Evolutionary conservation across 1,140 invertebrate genomes (phyloP), one percentile per base, ranked within the genome.

Genomic region (Drosophila asahinai): DNA sequence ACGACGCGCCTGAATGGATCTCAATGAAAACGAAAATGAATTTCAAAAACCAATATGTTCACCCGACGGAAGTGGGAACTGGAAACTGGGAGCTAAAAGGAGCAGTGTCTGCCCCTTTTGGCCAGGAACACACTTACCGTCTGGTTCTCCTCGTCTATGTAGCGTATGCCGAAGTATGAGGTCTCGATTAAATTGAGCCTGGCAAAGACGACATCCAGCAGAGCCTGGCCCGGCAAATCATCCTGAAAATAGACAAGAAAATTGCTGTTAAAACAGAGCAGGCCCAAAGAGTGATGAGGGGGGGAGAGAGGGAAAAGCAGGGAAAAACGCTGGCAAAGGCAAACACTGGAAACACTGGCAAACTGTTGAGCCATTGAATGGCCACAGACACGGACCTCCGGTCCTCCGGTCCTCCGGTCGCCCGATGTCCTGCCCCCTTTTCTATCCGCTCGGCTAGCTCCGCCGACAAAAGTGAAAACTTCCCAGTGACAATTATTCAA

Each of bases 171-270:
- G 93, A 99, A 99, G 93, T 98, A 98, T 64, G 97, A 96, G 25
- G 97, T 98, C 94, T 99, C 98, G 77, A 98, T 93, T 45, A 99
- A 95, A 94, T 98, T 98, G 65, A 99, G 94, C 93, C 98, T 97
- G 77, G 96, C 95, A 93, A 97, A 98, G 38, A 98, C 97, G 72
- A 97, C 95, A 92, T 98, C 97, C 87, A 98, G 92, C 52, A 99
- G 92, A 72, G 97, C 96, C 93, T 98, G 97, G 15, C 97, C 98
- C 6, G 95, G 94, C 90, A 96, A 96, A 81, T 96, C 96, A 92
- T 96, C 96, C 97, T 98, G 95, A 66, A 95, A 96, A 93, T 91
- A 92, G 93, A 93, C 93, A 93, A 93, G 92, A 86, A 84, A 91
- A 84, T 89, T 83, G 76, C 79, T 91, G 77, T 91, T 87, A 83